Evolutionary conservation across 2,888 invertebrate genomes (phyloP).

Genomic region (Limnephilus auricula): DNA sequence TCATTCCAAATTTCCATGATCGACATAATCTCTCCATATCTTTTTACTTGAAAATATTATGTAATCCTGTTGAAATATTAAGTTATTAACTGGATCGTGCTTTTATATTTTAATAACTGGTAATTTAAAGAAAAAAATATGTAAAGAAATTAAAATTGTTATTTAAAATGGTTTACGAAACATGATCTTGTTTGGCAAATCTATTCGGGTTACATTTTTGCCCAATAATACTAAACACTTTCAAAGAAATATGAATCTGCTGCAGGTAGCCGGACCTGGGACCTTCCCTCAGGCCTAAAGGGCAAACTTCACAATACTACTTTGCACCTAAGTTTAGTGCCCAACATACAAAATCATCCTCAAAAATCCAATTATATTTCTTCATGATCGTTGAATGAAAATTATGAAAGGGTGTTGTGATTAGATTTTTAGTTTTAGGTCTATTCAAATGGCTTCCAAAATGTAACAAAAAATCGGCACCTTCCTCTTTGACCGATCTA

Average conservation of each 20-base stretch:
- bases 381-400: background rate
- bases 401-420: background rate
- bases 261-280: constrained; percentile 59
- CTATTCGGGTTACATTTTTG: constrained; percentile 61
- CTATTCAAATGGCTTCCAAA: constrained; percentile 57
- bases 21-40: too few species aligned
- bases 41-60: too few species aligned
- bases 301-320: background rate
- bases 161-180: constrained; percentile 40
- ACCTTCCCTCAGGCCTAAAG: constrained; percentile 31
- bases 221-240: constrained; percentile 61
- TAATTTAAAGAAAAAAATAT: background rate
- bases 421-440: background rate
- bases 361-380: background rate
- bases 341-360: background rate
- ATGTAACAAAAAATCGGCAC: constrained; percentile 62
- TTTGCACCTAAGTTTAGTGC: background rate
- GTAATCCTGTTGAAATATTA: background rate
- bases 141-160: background rate
- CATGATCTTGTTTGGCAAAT: constrained; percentile 41
- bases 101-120: background rate
- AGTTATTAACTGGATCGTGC: background rate
- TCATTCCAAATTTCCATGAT: too few species aligned
- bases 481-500: constrained; percentile 65
- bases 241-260: constrained; percentile 54